Conservation (phyloP, 2,797 vertebrate genomes). For the Amblyopsis hoosieri region DNA sequence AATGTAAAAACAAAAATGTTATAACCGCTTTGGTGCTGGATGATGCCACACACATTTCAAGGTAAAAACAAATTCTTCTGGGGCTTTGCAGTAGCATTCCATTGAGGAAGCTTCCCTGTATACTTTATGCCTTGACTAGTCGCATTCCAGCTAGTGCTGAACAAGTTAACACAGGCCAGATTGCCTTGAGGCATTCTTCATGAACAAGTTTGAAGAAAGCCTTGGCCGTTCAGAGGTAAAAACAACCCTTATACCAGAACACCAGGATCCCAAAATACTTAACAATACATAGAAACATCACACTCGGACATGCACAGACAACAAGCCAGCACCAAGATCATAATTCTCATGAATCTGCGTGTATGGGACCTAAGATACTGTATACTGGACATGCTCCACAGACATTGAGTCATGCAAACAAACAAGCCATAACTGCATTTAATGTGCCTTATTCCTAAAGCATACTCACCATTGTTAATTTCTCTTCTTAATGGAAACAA, state of each 20-base stretch:
- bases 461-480: slow-evolving; percentile 71
- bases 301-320: background rate
- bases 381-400: too few species aligned
- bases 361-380: background rate
- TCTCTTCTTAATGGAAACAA: slow-evolving; percentile 39
- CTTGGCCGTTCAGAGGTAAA: slow-evolving; percentile 61
- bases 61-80: slow-evolving; percentile 1
- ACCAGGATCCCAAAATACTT: slow-evolving; percentile 1
- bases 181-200: slow-evolving; percentile 49
- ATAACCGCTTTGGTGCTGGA: too few species aligned
- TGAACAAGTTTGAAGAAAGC: slow-evolving; percentile 59
- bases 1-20: too few species aligned
- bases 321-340: background rate
- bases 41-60: background rate
- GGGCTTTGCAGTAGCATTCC: slow-evolving; percentile 1
- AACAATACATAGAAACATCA: background rate
- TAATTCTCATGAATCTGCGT: slow-evolving; percentile 9
- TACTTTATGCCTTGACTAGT: slow-evolving; percentile 29
- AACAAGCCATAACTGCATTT: background rate
- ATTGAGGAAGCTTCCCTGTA: slow-evolving; percentile 16
- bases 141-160: slow-evolving; percentile 72
- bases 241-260: slow-evolving; percentile 60
- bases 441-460: slow-evolving; percentile 1
- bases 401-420: background rate
- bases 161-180: slow-evolving; percentile 71